These are phyloP conservation scores for Pteria penguin DNA, from an alignment of 2,888 invertebrate genomes.

Conservation along the genomic window DNA sequence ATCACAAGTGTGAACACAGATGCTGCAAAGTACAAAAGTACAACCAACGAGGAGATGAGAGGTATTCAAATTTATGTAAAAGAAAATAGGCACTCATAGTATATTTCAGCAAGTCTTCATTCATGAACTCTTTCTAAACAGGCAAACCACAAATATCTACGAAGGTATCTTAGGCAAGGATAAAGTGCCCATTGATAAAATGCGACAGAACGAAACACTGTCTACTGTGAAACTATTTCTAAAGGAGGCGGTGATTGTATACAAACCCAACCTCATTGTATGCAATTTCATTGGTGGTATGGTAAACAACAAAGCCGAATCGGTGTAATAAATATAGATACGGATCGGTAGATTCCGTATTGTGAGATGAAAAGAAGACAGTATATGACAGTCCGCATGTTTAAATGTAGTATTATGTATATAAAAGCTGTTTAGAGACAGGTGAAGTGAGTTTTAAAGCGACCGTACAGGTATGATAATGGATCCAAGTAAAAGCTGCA, in stretches of 20 bases:
- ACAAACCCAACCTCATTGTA: conserved; percentile 5
- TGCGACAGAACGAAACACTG: neutral
- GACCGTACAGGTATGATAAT: conserved; percentile 24
- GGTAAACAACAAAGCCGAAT: conserved; percentile 3
- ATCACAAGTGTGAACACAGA: too few species aligned
- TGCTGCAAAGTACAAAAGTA: too few species aligned
- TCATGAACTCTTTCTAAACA: neutral
- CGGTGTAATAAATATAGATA: conserved; percentile 12
- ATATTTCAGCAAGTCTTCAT: neutral
- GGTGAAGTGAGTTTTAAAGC: conserved; percentile 32
- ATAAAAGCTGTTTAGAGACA: conserved; percentile 15
- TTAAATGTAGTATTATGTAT: conserved; percentile 32
- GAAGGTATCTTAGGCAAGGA: neutral
- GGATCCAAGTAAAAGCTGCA: neutral
- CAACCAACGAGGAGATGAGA: too few species aligned
- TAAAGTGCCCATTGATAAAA: neutral
- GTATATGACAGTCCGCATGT: conserved; percentile 20
- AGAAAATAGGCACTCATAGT: too few species aligned
- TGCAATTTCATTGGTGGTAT: conserved; percentile 19
- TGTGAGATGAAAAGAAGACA: conserved; percentile 9
- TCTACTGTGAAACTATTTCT: neutral
- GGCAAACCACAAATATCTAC: neutral
- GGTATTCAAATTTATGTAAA: too few species aligned
- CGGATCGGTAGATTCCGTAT: conserved; percentile 18
- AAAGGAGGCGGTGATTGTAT: conserved; percentile 22